phyloP scores from a whole-genome alignment of 2,113 vertebrate genomes.

The Alethe diademata region DNA sequence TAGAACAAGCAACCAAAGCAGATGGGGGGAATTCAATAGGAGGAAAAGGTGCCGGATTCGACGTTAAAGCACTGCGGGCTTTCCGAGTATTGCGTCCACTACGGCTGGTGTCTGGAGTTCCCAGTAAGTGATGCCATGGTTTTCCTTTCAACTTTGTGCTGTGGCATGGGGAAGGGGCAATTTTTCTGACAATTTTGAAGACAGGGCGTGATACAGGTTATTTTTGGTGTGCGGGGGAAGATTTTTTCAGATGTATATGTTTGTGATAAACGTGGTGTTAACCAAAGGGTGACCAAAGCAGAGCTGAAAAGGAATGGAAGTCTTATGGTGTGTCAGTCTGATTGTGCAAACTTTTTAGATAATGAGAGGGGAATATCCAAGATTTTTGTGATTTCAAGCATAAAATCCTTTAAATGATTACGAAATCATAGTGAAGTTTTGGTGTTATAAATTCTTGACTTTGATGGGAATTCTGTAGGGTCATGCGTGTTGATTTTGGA shows the following conservation, averaged over 20 bases:
- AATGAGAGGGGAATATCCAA: background rate
- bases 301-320: background rate
- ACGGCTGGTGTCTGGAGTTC: slow-evolving; percentile 95
- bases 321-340: background rate
- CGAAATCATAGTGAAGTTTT: background rate
- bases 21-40: slow-evolving; percentile 92
- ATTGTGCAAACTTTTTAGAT: background rate
- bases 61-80: slow-evolving; percentile 95
- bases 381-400: background rate
- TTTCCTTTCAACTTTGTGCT: background rate
- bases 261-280: background rate
- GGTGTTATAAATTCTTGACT: background rate
- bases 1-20: slow-evolving; percentile 98
- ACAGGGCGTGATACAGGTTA: background rate
- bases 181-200: background rate
- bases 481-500: background rate
- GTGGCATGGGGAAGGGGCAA: background rate
- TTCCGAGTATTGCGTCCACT: slow-evolving; percentile 95
- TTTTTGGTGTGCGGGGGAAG: background rate
- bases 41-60: slow-evolving; percentile 95
- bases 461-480: background rate
- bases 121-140: slow-evolving; percentile 83
- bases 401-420: background rate
- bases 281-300: background rate
- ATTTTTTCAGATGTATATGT: background rate